Percentiles rank a stretch among this genome's conserved stretches.
Evolutionary conservation across 2,888 invertebrate species (phyloP).

Genomic region (Agriotes lineatus): DNA sequence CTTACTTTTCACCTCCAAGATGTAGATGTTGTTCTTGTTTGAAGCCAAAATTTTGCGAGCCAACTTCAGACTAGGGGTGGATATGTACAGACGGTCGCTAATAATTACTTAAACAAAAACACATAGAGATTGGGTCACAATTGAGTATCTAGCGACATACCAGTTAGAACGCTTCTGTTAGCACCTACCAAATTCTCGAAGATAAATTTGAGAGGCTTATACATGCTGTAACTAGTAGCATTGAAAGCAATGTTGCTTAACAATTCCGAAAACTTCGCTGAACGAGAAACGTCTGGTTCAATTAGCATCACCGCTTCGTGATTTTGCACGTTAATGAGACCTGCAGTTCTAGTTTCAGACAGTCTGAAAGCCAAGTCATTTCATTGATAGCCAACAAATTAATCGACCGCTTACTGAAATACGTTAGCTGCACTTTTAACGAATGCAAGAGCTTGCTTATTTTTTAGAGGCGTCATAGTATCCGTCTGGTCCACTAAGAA

Average conservation of each 20-base stretch:
- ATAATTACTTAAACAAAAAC: conserved; percentile 1
- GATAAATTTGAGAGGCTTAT: conserved; percentile 5
- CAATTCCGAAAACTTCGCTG: not conserved
- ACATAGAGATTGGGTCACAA: no score
- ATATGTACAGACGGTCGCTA: not conserved
- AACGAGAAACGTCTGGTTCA: not conserved
- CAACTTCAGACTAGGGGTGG: not conserved
- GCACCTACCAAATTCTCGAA: not conserved
- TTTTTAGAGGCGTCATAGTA: not conserved
- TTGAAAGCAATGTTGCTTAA: not conserved
- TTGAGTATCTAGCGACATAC: no score
- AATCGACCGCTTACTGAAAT: not conserved
- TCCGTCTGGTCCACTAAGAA: conserved; percentile 6
- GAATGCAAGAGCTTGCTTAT: not conserved
- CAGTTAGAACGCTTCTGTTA: not conserved
- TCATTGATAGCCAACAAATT: not conserved
- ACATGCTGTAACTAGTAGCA: conserved; percentile 9
- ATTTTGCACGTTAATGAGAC: not conserved
- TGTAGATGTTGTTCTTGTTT: not conserved
- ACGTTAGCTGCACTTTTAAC: not conserved
- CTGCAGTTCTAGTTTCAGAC: conserved; percentile 2
- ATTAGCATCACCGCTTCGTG: conserved; percentile 3
- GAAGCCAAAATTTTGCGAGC: conserved; percentile 1
- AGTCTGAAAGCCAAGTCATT: not conserved
- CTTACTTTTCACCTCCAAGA: not conserved